Base-by-base conservation (phyloP, 2,888 invertebrate species). In the Ischnus inquisitorius region DNA sequence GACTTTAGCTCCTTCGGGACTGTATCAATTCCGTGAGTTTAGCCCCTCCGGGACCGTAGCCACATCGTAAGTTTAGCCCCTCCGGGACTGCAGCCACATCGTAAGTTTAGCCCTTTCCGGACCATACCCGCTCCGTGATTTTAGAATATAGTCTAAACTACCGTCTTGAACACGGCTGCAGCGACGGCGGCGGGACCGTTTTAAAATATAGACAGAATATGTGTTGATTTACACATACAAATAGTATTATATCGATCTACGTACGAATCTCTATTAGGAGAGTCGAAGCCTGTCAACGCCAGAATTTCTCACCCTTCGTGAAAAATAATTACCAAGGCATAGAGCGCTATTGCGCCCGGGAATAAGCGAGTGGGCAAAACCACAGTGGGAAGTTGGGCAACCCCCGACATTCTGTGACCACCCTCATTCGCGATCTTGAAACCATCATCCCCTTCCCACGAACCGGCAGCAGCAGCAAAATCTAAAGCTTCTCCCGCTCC, bases 241-340 rank as follows among this genome's bases (percentile, higher is more conserved):
- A 34, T 34, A 34, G 1, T 62, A 51, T 19, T 54, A n/a, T n/a
- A n/a, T n/a, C n/a, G n/a, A n/a, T 54, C 22, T 39, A 72, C 41
- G 41, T 43, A 48, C 43, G 54, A 64, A 28, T 3, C 46, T 64
- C 62, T 28, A n/a, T 48, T 28, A n/a, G 34, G 74, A 71, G 19
- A 74, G 41, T 54, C 67, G 76, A 83, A 79, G 67, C 76, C 83
- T 83, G 83, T 79, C 83, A 77, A 46, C 76, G 39, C 41, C 83
- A 83, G 83, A 51, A 89, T 86, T 90, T 91, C 91, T 91, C 92
- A 90, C 91, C 92, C 62, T 91, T 90, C 91, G 90, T 19, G 89
- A 92, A 93, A 92, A 93, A 92, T 93, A 93, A 93, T 92, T 93
- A 92, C 90, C 89, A 76, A n/a, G 72, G 76, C 54, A 72, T 48